Conservation (phyloP, 1,140 invertebrate species). For the Drosophila nebulosa region DNA sequence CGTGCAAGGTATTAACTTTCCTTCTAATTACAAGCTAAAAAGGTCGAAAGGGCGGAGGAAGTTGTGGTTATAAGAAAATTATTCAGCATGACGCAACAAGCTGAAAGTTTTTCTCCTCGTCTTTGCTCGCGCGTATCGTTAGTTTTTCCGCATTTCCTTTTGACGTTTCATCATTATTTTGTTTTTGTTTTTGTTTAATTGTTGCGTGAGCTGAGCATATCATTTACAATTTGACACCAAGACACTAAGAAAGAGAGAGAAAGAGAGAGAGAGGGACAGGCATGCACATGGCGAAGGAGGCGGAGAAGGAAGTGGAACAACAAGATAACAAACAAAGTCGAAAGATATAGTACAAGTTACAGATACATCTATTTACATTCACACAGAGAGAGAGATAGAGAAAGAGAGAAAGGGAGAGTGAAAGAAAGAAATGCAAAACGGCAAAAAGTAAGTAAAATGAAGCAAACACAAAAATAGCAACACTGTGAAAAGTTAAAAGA, state of each 20-base stretch:
- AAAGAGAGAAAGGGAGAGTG: not conserved
- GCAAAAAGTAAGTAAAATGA: slow-evolving; percentile 36
- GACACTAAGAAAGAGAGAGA: slow-evolving; percentile 3
- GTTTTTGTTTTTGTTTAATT: slow-evolving; percentile 18
- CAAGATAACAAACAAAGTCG: slow-evolving; percentile 8
- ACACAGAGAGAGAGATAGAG: not conserved
- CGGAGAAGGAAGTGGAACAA: not conserved
- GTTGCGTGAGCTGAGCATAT: slow-evolving; percentile 31
- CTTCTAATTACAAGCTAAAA: slow-evolving; percentile 25
- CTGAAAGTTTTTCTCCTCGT: not conserved
- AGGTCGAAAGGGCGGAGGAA: not conserved
- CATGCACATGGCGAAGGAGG: not conserved
- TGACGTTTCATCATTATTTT: not conserved
- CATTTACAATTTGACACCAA: slow-evolving; percentile 41
- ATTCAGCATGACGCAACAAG: slow-evolving; percentile 9
- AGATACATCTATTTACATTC: slow-evolving; percentile 10
- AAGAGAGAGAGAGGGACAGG: slow-evolving; percentile 14
- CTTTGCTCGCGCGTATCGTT: slow-evolving; percentile 25
- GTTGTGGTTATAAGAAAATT: not conserved
- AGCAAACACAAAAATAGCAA: slow-evolving; percentile 50
- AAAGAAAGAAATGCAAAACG: slow-evolving; percentile 10
- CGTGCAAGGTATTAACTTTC: not conserved
- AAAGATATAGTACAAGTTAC: slow-evolving; percentile 15
- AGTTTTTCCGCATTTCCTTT: not conserved
- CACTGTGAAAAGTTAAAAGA: slow-evolving; percentile 9